Evolutionary conservation across 2,888 invertebrate species (phyloP).

Genomic region (Tachina fera): DNA sequence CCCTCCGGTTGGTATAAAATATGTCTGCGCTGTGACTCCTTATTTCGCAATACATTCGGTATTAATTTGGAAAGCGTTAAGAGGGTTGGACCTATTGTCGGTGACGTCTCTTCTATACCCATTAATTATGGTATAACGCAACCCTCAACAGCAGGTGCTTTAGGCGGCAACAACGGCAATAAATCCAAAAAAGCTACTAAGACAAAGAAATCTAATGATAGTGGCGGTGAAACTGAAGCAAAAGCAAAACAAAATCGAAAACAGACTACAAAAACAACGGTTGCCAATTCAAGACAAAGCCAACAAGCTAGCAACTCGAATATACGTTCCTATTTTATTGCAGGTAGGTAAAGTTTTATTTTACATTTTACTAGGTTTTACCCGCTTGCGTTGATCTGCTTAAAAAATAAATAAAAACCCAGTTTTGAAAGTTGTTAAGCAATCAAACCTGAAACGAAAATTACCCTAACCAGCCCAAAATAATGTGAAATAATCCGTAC

Average conservation of each 20-base stretch:
- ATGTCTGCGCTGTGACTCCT: conserved; percentile 80
- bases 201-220: conserved; percentile 27
- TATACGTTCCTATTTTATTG: conserved; percentile 75
- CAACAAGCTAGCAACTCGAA: conserved; percentile 5
- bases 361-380: neutral
- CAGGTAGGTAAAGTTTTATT: conserved; percentile 45
- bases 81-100: conserved; percentile 79
- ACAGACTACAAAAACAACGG: conserved; percentile 42
- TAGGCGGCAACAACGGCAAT: neutral
- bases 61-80: conserved; percentile 81
- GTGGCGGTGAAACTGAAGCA: conserved; percentile 9
- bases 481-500: no score
- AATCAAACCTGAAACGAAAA: no score
- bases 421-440: no score
- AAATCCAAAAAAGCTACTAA: conserved; percentile 21
- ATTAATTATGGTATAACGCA: conserved; percentile 51
- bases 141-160: neutral
- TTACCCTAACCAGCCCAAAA: no score
- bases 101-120: conserved; percentile 62
- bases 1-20: conserved; percentile 80
- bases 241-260: conserved; percentile 43
- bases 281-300: neutral
- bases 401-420: no score
- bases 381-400: no score
- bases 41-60: conserved; percentile 79